A percentile compares a stretch with the other conserved stretches of the same genome.
Conservation (phyloP, 2,888 invertebrate species). For the Phyllotreta cruciferae region DNA sequence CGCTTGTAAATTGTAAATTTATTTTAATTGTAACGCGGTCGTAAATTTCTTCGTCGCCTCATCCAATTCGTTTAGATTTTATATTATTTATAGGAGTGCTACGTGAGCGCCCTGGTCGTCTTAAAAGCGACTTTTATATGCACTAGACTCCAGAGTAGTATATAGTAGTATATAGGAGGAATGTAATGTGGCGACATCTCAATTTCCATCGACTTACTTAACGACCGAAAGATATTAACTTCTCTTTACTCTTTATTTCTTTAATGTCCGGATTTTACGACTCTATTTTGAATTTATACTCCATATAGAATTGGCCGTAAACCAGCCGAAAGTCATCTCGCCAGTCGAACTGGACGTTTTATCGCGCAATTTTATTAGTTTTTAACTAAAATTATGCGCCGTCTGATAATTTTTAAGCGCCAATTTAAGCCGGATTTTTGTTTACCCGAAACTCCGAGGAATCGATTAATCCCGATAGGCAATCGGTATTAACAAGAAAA, state of each 20-base stretch:
- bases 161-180: no score
- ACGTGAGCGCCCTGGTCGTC: not conserved
- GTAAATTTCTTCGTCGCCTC: no score
- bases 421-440: no score
- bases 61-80: no score
- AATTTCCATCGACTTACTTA: conserved; percentile 7
- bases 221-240: conserved; percentile 15
- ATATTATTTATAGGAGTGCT: not conserved
- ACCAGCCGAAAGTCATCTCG: conserved; percentile 9
- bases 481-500: no score
- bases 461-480: no score
- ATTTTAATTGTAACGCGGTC: no score
- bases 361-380: conserved; percentile 7
- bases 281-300: conserved; percentile 17
- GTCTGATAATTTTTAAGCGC: no score
- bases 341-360: conserved; percentile 3
- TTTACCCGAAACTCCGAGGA: no score
- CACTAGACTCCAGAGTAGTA: not conserved
- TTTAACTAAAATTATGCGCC: conserved; percentile 3
- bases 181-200: conserved; percentile 14
- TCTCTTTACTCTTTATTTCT: conserved; percentile 15
- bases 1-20: no score
- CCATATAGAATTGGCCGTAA: conserved; percentile 2
- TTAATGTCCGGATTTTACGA: conserved; percentile 11
- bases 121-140: not conserved